Base-by-base conservation (phyloP, 2,797 vertebrate genomes). In the Champsocephalus esox region DNA sequence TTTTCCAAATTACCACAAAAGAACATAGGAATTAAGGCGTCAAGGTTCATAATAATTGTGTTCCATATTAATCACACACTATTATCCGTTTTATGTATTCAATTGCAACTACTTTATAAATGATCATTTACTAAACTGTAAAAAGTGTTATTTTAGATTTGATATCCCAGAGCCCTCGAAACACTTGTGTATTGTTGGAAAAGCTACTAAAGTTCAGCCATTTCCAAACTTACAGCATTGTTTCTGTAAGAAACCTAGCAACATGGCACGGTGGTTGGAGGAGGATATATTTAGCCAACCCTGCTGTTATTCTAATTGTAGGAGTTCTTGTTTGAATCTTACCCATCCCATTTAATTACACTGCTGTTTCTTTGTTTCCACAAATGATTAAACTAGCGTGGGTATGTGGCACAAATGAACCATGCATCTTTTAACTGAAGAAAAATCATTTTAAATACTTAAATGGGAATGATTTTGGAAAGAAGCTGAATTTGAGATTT, bases 231-330 rank as follows among this genome's bases (percentile, higher is more conserved):
- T 76, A 52, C 77, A 73, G 59, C 73, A 85, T 79, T 80, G 73
- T 81, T 82, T 89, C 67, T 85, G 74, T 80, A 61, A 68, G 84
- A 89, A 89, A 81, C 84, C 84, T 85, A 85, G 82, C 89, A 89
- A 87, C 77, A 58, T 77, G 78, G 58, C 75, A 72, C 12, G 14
- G 73, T 70, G 69, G 65, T 80, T 81, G 78, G 84, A 79, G 79
- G 70, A 73, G 46, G 83, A 79, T 92, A 92, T 93, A 91, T 93
- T 92, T 92, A 89, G 86, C 77, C 75, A 72, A 82, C 82, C 69
- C 82, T 81, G 88, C 84, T 84, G 82, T 92, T 92, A 80, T 84
- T 90, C 80, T 90, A 92, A 92, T 92, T 90, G 89, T 93, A 73
- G 79, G 85, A 83, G 89, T 87, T 85, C 75, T 81, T 87, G 80